Base-by-base conservation (phyloP, 2,113 vertebrate species). In the Tamias sibiricus region DNA sequence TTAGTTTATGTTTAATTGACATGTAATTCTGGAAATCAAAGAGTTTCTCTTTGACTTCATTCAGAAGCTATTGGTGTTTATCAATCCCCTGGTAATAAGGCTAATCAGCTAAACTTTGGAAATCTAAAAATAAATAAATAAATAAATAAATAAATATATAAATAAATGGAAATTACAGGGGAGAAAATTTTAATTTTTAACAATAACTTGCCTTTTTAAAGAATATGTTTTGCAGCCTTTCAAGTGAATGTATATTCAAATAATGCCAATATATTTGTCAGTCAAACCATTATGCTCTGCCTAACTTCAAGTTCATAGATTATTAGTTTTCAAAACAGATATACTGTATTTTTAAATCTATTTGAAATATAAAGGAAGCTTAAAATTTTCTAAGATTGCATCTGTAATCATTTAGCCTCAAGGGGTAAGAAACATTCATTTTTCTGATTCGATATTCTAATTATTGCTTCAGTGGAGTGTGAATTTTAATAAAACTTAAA, bases 401-500 rank as follows among this genome's bases (percentile, higher is more conserved):
- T 89, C 96, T 94, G 8, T 85, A 92, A 87, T 91, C 37, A 72
- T 64, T 91, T 93, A 93, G 26, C 66, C 44, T 84, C 37, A n/a
- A 95, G 28, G 4, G 57, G 3, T 77, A 79, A 84, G 14, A 72
- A 94, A 59, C 22, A 76, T 28, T 92, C 8, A 80, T 83, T 87
- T 87, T 96, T 90, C 37, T 84, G 54, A 96, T 83, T 49, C 16
- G 64, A 8, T 79, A 68, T 59, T 96, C 62, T 91, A 93, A 69
- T 89, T 82, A 92, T 80, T 80, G 20, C 49, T 9, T 83, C 47
- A 87, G 4, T 75, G 1, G 64, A 79, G 64, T 66, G 19, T 94
- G 77, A 87, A 87, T 91, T 93, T 94, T 94, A 97, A 81, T 90
- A 91, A 87, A 92, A 76, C 30, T 49, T 75, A 83, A 90, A 44